Conservation (phyloP, 2,113 vertebrate genomes). For the Martes martes region DNA sequence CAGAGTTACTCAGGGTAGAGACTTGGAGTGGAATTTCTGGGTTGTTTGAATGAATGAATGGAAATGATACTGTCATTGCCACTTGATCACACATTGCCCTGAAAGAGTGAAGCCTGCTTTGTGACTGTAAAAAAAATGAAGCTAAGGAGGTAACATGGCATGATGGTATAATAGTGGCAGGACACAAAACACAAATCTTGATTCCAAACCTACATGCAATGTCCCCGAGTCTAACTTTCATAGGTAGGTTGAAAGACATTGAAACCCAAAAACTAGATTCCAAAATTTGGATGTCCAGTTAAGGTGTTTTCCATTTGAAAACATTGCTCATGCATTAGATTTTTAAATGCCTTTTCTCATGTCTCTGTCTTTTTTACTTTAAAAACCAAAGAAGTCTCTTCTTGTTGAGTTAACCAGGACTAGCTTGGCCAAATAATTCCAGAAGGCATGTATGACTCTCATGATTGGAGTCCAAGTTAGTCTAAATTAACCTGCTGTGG, state of each 20-base stretch:
- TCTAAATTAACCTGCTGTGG: slow-evolving; percentile 18
- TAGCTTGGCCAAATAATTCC: slow-evolving; percentile 19
- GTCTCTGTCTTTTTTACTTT: neutral
- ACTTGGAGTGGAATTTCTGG: neutral
- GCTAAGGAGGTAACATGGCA: neutral
- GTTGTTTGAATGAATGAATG: neutral
- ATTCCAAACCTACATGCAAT: rapidly evolving
- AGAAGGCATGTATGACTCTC: neutral
- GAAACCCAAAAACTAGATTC: neutral
- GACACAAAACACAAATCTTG: neutral
- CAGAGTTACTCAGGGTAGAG: neutral
- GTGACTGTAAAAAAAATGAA: neutral
- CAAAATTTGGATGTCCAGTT: neutral
- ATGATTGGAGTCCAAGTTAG: neutral
- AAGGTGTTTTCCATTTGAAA: neutral
- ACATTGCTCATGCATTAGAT: neutral
- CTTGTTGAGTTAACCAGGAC: neutral
- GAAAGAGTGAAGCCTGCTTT: neutral
- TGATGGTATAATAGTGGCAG: neutral
- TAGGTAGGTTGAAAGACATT: neutral
- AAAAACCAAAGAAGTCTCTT: neutral
- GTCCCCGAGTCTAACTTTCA: no score
- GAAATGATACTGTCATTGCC: neutral
- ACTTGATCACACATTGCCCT: neutral
- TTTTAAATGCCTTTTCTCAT: neutral